A percentile compares a stretch with the other conserved stretches of the same genome.
Evolutionary conservation across 2,888 invertebrate genomes (phyloP).

Genomic region (Nebria salina): DNA sequence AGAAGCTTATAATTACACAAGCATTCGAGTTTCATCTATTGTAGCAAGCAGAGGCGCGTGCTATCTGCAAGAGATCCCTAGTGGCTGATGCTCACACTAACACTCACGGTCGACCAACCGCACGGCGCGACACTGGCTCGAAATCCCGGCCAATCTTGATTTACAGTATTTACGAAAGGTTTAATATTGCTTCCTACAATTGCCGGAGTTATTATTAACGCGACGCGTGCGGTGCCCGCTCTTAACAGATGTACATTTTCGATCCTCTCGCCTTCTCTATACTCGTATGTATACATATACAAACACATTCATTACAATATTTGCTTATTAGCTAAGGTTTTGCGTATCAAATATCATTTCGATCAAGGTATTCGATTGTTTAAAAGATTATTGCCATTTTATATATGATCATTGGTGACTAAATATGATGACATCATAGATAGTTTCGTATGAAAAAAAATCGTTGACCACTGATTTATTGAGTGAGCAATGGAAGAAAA

Average conservation of each 20-base stretch:
- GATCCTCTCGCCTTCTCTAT: not conserved
- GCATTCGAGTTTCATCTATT: not conserved
- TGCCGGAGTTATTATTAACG: constrained; percentile 37
- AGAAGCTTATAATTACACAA: constrained; percentile 53
- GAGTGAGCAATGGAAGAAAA: too few species aligned
- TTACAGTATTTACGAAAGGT: constrained; percentile 47
- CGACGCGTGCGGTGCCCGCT: not conserved
- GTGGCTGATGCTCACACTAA: constrained; percentile 5
- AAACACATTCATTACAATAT: too few species aligned
- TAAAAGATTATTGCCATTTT: too few species aligned
- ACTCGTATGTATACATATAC: not conserved
- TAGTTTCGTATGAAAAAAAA: too few species aligned
- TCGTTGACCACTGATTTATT: too few species aligned
- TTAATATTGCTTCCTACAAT: constrained; percentile 43
- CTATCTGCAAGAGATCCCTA: constrained; percentile 17
- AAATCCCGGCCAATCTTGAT: constrained; percentile 46
- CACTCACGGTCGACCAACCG: constrained; percentile 9
- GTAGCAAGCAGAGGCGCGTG: not conserved
- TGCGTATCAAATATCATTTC: too few species aligned
- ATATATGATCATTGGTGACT: too few species aligned
- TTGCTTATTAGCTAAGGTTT: too few species aligned
- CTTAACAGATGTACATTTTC: not conserved
- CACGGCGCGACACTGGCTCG: not conserved
- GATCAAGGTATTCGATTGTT: too few species aligned
- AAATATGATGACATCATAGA: too few species aligned